Evolutionary conservation across 2,797 vertebrate species (phyloP).

Genomic region (Galago senegalensis): DNA sequence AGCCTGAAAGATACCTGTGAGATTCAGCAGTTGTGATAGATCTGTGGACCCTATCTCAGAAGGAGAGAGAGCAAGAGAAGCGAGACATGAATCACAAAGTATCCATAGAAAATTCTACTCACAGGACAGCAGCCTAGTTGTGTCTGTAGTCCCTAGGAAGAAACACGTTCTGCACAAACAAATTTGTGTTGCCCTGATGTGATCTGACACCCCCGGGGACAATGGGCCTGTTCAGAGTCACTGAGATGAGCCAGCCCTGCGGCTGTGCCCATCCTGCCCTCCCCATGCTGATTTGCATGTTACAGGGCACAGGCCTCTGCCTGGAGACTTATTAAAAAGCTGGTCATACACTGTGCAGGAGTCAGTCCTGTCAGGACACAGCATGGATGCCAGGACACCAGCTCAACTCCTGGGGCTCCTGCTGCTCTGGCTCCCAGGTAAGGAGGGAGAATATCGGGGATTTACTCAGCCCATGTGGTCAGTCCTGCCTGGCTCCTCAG

Average conservation of each 20-base stretch:
- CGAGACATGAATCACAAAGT: too few relatives aligned
- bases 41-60: too few relatives aligned
- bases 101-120: too few relatives aligned
- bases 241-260: not conserved
- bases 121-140: too few relatives aligned
- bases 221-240: rapidly evolving
- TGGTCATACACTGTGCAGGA: rapidly evolving
- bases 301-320: not conserved
- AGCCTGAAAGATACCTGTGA: too few relatives aligned
- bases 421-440: conserved; percentile 23
- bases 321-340: not conserved
- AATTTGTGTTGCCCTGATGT: too few relatives aligned
- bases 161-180: too few relatives aligned
- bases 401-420: not conserved
- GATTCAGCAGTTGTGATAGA: too few relatives aligned
- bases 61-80: too few relatives aligned
- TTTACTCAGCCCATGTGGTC: rapidly evolving
- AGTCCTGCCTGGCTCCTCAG: rapidly evolving
- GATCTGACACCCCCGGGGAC: too few relatives aligned
- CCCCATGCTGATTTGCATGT: not conserved
- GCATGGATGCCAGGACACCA: not conserved
- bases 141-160: too few relatives aligned
- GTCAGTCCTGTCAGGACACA: not conserved
- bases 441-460: not conserved
- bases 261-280: not conserved